Conservation (phyloP, 2,888 invertebrate species). For the Biston betularia region DNA sequence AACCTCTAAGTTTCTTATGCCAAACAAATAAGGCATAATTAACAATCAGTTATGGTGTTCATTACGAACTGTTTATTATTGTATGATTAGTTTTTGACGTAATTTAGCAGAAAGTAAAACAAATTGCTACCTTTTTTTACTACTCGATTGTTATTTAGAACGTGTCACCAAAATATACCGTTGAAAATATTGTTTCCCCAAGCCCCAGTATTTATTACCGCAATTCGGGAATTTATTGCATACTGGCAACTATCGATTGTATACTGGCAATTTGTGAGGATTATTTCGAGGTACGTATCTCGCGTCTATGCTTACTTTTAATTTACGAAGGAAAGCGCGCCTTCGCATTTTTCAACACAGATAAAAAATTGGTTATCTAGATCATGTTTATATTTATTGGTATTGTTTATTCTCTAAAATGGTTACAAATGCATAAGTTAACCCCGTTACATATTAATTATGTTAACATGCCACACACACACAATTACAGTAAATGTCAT, state of each 20-base stretch:
- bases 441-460: no score
- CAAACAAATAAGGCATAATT: not conserved
- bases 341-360: conserved; percentile 30
- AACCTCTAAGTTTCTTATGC: not conserved
- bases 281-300: conserved; percentile 48
- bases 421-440: no score
- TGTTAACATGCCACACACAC: no score
- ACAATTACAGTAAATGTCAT: no score
- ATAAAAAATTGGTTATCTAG: not conserved
- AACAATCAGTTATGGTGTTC: no score
- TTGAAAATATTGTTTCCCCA: conserved; percentile 32
- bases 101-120: conserved; percentile 8
- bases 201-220: conserved; percentile 32
- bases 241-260: conserved; percentile 59
- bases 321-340: conserved; percentile 62
- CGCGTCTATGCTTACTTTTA: conserved; percentile 70
- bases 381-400: not conserved
- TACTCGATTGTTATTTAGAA: conserved; percentile 24
- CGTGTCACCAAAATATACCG: conserved; percentile 29
- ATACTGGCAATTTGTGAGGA: conserved; percentile 55
- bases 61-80: no score
- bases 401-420: not conserved
- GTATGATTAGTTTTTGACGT: no score
- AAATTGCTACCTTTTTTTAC: conserved; percentile 11
- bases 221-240: conserved; percentile 37